phyloP scores from a whole-genome alignment of 64 coral and sea anemone species.

The Exaiptasia diaphana region DNA sequence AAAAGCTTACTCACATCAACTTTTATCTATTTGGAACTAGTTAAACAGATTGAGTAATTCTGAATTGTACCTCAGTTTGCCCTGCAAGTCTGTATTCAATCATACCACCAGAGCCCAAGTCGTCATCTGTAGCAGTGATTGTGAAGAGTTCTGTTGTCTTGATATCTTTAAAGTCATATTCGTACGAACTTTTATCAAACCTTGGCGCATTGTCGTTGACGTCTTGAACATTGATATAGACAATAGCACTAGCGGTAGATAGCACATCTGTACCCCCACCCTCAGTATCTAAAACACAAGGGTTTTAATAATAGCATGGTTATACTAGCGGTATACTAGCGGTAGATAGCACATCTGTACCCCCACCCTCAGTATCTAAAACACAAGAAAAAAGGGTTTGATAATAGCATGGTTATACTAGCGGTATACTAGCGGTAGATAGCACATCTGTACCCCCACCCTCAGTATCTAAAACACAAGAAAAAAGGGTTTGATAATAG shows the following conservation, averaged over 20 bases:
- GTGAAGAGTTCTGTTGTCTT: slow-evolving; percentile 9
- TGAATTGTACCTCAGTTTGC: slow-evolving; percentile 54
- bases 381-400: no score
- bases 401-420: no score
- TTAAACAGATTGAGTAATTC: no score
- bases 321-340: no score
- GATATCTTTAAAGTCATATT: slow-evolving; percentile 17
- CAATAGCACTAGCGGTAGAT: slow-evolving; percentile 33
- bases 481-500: no score
- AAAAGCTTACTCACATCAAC: no score
- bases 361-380: slow-evolving; percentile 27
- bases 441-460: slow-evolving; percentile 21
- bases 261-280: slow-evolving; percentile 21
- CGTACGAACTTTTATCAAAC: slow-evolving; percentile 10
- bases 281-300: not conserved
- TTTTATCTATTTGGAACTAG: no score
- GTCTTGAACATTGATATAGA: slow-evolving; percentile 50
- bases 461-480: not conserved
- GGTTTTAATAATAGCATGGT: no score
- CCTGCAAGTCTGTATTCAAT: slow-evolving; percentile 65
- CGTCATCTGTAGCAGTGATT: slow-evolving; percentile 56
- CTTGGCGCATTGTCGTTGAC: slow-evolving; percentile 74
- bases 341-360: not conserved
- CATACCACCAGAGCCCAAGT: slow-evolving; percentile 60
- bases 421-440: slow-evolving; percentile 12